Percentiles rank a stretch among this genome's conserved stretches.
phyloP scores from a whole-genome alignment of 2,797 vertebrate genomes.

The Cacajao melanocephalus region DNA sequence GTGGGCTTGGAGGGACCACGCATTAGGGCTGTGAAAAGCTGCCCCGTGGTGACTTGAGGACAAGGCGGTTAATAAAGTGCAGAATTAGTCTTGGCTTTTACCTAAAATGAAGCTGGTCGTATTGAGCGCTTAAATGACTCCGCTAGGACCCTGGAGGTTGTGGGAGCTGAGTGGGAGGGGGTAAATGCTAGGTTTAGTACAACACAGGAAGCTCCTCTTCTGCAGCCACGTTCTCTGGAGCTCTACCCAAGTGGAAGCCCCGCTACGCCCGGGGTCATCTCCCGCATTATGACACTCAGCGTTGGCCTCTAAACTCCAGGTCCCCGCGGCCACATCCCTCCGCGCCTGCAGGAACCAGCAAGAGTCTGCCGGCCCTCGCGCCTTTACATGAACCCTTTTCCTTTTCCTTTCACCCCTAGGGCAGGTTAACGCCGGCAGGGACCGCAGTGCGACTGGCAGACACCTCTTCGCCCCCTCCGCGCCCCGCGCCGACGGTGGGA shows the following conservation, averaged over 20 bases:
- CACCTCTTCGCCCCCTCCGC: background rate
- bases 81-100: background rate
- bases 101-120: background rate
- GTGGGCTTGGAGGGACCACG: background rate
- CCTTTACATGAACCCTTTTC: background rate
- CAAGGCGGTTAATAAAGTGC: background rate
- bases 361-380: background rate
- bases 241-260: background rate
- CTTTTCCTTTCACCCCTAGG: background rate
- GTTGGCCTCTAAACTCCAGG: background rate
- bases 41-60: background rate
- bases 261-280: background rate
- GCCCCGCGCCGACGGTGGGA: background rate
- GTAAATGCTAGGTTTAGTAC: background rate
- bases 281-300: background rate
- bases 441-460: background rate
- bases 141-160: background rate
- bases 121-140: background rate
- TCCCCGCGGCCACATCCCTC: background rate
- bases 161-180: background rate
- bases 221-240: background rate
- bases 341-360: background rate
- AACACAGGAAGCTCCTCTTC: background rate
- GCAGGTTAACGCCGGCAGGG: background rate
- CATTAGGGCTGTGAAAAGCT: background rate